Percentiles rank a stretch among this genome's conserved stretches.
Evolutionary conservation across 2,113 vertebrate species (phyloP).

Genomic region (Pantherophis guttatus): DNA sequence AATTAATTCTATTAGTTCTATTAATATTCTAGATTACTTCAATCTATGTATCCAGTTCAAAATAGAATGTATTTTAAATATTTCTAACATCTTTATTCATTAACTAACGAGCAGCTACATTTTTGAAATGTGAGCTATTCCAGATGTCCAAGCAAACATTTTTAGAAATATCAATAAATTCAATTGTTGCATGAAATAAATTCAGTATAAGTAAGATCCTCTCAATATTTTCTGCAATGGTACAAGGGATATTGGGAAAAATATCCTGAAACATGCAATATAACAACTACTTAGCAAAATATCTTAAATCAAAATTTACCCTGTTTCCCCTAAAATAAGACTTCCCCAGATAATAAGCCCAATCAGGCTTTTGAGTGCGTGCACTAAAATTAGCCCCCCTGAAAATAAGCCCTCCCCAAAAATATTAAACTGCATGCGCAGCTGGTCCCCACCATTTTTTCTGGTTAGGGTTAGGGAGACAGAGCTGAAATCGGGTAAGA

Average conservation of each 20-base stretch:
- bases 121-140: background rate
- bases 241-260: background rate
- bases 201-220: background rate
- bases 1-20: background rate
- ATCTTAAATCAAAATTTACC: background rate
- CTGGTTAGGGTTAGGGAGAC: too few species aligned
- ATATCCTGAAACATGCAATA: background rate
- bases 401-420: too few species aligned
- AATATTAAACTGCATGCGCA: too few species aligned
- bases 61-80: background rate
- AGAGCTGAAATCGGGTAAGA: too few species aligned
- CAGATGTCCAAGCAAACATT: background rate
- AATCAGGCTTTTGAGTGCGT: too few species aligned
- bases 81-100: background rate
- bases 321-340: too few species aligned
- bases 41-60: background rate
- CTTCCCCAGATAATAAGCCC: too few species aligned
- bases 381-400: too few species aligned
- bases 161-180: background rate
- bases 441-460: too few species aligned
- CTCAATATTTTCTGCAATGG: background rate
- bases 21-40: constrained; percentile 25
- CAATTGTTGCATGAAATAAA: background rate
- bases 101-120: background rate
- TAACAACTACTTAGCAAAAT: background rate